A percentile compares a stretch with the other conserved stretches of the same genome.
These are phyloP conservation scores for Aporophyla nigra DNA, from an alignment of 2,888 invertebrate genomes.

Conservation along the genomic window DNA sequence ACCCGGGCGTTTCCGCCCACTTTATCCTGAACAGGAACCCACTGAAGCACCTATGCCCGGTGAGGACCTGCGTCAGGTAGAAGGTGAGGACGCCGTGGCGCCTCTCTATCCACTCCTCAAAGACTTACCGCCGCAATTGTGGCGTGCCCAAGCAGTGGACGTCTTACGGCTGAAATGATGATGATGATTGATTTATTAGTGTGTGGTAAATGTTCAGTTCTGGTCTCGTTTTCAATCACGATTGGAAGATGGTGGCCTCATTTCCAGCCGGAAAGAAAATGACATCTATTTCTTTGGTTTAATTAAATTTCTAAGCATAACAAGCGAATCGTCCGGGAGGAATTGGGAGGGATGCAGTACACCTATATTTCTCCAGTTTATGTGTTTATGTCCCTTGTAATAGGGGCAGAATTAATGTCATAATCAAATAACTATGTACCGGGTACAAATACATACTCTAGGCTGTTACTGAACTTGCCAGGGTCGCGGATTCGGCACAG, in stretches of 20 bases:
- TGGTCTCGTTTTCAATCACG: background rate
- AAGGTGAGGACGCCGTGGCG: no score
- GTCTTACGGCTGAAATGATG: no score
- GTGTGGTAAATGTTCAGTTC: background rate
- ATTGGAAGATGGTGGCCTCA: background rate
- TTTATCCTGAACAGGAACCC: no score
- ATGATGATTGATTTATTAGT: background rate
- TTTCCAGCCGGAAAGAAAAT: background rate
- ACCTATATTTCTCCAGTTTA: background rate
- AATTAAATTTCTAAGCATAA: background rate
- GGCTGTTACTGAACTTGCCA: background rate
- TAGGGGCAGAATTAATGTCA: no score
- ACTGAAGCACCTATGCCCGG: no score
- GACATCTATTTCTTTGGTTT: background rate
- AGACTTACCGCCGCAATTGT: no score
- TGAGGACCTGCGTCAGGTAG: no score
- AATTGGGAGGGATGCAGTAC: background rate
- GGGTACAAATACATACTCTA: background rate
- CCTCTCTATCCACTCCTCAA: no score
- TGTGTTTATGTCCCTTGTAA: background rate
- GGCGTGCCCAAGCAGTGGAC: no score
- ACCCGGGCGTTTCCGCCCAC: no score
- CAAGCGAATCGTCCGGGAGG: background rate
- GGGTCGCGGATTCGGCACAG: no score
- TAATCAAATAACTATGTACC: background rate